These are phyloP conservation scores for Ophiodon elongatus DNA, from an alignment of 2,113 vertebrate species.

Conservation along the genomic window DNA sequence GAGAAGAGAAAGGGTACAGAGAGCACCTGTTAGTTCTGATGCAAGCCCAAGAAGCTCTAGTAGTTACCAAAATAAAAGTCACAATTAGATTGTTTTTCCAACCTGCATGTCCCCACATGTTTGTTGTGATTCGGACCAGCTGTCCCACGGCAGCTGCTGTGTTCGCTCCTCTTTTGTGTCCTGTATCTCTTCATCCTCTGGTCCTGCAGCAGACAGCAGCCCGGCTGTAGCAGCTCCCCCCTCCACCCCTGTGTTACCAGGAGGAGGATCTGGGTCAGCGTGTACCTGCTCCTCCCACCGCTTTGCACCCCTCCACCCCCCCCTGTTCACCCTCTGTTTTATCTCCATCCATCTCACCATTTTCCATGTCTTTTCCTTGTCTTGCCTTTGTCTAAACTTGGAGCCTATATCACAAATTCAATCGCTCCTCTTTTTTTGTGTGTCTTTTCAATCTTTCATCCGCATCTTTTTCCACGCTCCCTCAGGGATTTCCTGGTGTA, in stretches of 20 bases:
- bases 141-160: slow-evolving; percentile 11
- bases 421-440: slow-evolving; percentile 41
- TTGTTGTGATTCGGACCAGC: slow-evolving; percentile 20
- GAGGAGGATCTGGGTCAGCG: slow-evolving; percentile 77
- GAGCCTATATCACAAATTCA: slow-evolving; percentile 51
- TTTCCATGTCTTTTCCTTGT: slow-evolving; percentile 40
- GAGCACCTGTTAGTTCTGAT: slow-evolving; percentile 25
- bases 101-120: slow-evolving; percentile 18
- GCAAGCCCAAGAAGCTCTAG: background rate
- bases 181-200: slow-evolving; percentile 38
- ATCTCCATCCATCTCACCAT: slow-evolving; percentile 46
- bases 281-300: slow-evolving; percentile 71
- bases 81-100: slow-evolving; percentile 35
- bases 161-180: slow-evolving; percentile 28
- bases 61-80: slow-evolving; percentile 10
- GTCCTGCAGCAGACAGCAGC: slow-evolving; percentile 50
- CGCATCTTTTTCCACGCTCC: slow-evolving; percentile 50
- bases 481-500: slow-evolving; percentile 57
- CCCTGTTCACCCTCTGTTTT: slow-evolving; percentile 39
- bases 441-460: slow-evolving; percentile 37
- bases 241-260: slow-evolving; percentile 28
- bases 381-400: slow-evolving; percentile 59
- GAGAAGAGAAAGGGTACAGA: background rate
- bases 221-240: no score
- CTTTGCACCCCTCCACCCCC: slow-evolving; percentile 43